phyloP scores from a whole-genome alignment of 2,113 vertebrate species.

The Bambusicola thoracicus region DNA sequence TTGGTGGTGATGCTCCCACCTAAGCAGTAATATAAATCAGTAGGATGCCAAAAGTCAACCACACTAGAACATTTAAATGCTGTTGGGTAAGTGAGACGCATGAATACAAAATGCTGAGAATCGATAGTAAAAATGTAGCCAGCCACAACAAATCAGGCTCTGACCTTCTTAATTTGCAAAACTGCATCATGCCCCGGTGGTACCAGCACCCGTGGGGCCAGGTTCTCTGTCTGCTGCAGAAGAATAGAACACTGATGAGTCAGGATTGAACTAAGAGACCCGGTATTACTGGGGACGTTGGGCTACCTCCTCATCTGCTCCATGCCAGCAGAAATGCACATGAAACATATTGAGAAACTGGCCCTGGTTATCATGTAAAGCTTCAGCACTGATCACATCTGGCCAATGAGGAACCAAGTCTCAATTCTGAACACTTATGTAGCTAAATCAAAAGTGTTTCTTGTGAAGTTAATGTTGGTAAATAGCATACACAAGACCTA shows the following conservation, averaged over 20 bases:
- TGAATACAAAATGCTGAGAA: neutral
- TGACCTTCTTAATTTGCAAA: neutral
- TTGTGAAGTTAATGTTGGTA: neutral
- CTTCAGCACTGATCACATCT: neutral
- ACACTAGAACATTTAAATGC: neutral
- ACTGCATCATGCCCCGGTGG: neutral
- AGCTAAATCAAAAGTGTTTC: neutral
- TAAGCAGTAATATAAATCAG: slow-evolving; percentile 31
- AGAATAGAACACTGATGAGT: neutral
- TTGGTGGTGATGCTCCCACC: neutral
- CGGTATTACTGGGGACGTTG: neutral
- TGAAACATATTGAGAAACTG: neutral
- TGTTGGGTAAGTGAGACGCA: neutral
- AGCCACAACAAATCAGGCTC: neutral
- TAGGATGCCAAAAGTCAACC: neutral
- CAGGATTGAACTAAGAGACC: neutral
- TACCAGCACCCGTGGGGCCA: neutral
- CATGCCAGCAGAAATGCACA: neutral
- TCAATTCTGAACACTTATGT: rapidly evolving
- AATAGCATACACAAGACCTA: neutral
- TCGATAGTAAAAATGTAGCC: neutral
- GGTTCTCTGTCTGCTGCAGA: neutral
- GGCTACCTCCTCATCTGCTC: neutral
- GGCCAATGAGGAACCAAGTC: neutral
- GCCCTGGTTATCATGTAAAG: neutral